Evolutionary conservation across 2,888 invertebrate species (phyloP), one percentile per base, ranked within the genome.

Genomic region (Nomada lathburiana): DNA sequence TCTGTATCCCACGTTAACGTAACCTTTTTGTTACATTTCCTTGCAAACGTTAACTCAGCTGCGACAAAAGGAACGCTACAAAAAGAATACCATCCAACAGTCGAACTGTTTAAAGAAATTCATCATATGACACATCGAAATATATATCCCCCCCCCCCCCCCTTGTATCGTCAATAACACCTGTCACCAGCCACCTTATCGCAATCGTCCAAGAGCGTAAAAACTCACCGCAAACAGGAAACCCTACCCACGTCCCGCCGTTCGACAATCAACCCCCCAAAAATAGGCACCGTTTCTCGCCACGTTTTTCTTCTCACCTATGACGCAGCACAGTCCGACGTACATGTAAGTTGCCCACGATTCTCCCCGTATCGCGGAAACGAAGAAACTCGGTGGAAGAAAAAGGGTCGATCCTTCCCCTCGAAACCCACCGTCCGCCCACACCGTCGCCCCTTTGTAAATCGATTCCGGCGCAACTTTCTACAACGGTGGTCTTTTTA

Each of bases 381-480:
- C 16, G 26, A 29, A 18, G 13, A 26, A 20, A 36, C 7, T 36
- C 36, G 13, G 10, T 2, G 4, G 18, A 26, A 16, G 23, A 3
- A 50, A 73, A 47, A 16, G 47, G 63, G 44, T 13, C 23, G 57
- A n/a, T 36, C 16, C 50, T 18, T n/a, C 2, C 23, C 13, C 10
- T 3, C 2, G n/a, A n/a, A n/a, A n/a, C n/a, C n/a, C n/a, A n/a
- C n/a, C n/a, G n/a, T n/a, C n/a, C n/a, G n/a, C n/a, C 23, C n/a
- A 2, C 42, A n/a, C 52, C 36, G 7, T 36, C 36, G 36, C 36
- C 36, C 36, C 36, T 36, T 7, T 10, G 11, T 13, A 11, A n/a
- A 76, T 63, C 64, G 76, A 71, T 57, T 18, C 29, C 23, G 7
- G 36, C 36, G 36, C 36, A 9, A 59, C 26, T 20, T 60, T 23